A percentile compares a stretch with the other conserved stretches of the same genome.
phyloP scores from a whole-genome alignment of 1,140 invertebrate genomes.

The Colletes gigas region DNA sequence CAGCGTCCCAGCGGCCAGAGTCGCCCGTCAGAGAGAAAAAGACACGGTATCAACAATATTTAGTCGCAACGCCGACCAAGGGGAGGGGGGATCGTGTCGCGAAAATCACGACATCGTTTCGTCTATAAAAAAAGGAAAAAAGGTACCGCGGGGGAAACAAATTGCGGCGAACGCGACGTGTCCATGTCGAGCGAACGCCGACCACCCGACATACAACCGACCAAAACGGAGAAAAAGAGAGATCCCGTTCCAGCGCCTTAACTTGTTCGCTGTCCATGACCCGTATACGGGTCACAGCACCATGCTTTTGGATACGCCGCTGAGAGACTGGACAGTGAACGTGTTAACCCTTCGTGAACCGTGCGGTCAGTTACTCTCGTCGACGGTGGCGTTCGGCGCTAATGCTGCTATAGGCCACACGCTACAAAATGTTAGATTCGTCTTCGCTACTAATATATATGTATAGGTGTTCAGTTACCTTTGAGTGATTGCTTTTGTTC shows the following conservation, averaged over 20 bases:
- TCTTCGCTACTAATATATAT: no score
- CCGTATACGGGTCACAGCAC: no score
- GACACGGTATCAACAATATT: constrained; percentile 60
- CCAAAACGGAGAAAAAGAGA: constrained; percentile 25
- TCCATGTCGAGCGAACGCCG: constrained; percentile 4
- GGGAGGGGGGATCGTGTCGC: constrained; percentile 47
- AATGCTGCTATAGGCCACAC: no score
- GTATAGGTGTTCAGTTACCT: no score
- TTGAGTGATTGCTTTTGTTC: no score
- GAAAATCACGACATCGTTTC: constrained; percentile 60
- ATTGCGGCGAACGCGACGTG: constrained; percentile 41
- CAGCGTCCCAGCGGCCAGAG: constrained; percentile 33
- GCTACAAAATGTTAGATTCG: no score
- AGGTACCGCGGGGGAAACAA: constrained; percentile 47
- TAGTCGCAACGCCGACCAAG: constrained; percentile 41
- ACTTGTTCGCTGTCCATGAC: neutral
- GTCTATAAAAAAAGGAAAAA: constrained; percentile 42
- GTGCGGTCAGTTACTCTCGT: no score
- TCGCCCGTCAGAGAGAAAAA: neutral
- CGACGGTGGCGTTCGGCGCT: no score
- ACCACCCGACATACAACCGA: constrained; percentile 41
- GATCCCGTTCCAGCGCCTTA: neutral
- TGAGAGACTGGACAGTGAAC: no score
- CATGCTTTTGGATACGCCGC: no score
- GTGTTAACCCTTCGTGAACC: no score